phyloP scores from a whole-genome alignment of 2,113 vertebrate genomes.

The Centrocercus urophasianus region DNA sequence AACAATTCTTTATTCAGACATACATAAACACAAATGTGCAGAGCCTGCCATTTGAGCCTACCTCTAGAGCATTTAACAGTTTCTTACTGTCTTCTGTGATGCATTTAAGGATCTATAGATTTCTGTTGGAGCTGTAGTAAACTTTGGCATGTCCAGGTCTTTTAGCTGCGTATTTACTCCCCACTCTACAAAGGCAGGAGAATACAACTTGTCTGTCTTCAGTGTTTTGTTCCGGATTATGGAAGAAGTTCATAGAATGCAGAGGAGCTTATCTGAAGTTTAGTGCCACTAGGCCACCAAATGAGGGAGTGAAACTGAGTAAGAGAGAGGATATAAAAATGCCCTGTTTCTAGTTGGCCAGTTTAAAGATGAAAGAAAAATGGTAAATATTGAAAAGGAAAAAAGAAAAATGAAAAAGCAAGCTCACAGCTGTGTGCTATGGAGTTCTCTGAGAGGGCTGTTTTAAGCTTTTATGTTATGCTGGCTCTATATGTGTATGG shows the following conservation, averaged over 20 bases:
- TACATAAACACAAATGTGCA: not conserved
- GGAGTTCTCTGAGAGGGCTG: not conserved
- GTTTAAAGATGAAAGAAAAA: not conserved
- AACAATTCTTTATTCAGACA: constrained; percentile 6
- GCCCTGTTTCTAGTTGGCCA: not conserved
- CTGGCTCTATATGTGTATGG: rapidly evolving
- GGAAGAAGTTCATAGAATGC: not conserved
- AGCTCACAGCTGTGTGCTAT: not conserved
- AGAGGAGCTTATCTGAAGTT: not conserved
- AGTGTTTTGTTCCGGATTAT: not conserved
- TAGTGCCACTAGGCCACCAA: not conserved
- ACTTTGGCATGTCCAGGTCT: not conserved
- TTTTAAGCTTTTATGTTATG: not conserved
- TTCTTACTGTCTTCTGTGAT: not conserved
- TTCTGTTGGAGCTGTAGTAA: not conserved
- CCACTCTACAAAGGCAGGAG: not conserved
- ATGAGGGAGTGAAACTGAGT: not conserved
- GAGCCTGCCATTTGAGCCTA: not conserved
- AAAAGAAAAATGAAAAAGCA: not conserved
- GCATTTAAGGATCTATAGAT: not conserved
- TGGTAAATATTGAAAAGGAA: no score
- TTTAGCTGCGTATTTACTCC: not conserved
- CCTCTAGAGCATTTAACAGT: not conserved
- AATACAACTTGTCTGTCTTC: not conserved
- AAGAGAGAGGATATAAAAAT: not conserved